These are phyloP conservation scores for Stenolophus ochropezus DNA, from an alignment of 2,888 invertebrate species.

Conservation along the genomic window DNA sequence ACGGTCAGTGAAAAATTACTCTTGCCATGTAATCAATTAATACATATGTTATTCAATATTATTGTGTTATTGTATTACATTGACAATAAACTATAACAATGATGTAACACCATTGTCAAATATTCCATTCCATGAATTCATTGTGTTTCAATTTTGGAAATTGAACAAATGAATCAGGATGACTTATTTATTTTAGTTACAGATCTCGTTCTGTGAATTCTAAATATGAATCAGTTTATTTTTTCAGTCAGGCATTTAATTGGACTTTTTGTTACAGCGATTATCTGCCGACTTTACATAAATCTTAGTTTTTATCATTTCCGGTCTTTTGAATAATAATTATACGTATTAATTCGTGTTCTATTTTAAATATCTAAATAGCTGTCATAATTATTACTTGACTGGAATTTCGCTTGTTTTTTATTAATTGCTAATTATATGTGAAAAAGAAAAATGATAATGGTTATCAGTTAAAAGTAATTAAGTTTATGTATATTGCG, in stretches of 20 bases:
- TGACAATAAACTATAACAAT: too few species aligned
- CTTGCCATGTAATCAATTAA: too few species aligned
- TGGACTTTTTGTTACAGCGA: constrained; percentile 3
- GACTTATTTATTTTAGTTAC: background rate
- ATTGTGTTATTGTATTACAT: too few species aligned
- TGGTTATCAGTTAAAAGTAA: constrained; percentile 16
- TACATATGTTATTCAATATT: too few species aligned
- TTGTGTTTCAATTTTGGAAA: background rate
- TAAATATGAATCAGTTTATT: constrained; percentile 1
- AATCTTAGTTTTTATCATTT: constrained; percentile 17
- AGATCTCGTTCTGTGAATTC: background rate
- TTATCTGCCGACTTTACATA: constrained; percentile 20
- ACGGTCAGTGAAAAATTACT: too few species aligned
- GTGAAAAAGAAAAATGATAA: background rate
- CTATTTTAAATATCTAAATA: constrained; percentile 33
- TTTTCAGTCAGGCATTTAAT: background rate
- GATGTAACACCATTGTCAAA: too few species aligned
- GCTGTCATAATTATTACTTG: background rate
- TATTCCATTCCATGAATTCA: background rate
- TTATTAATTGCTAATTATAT: constrained; percentile 24
- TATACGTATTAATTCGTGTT: constrained; percentile 10
- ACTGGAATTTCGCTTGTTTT: constrained; percentile 21
- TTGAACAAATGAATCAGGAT: background rate
- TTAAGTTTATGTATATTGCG: background rate
- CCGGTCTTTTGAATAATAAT: constrained; percentile 24